Percentiles rank a stretch among this genome's conserved stretches.
Conservation (phyloP, 2,797 vertebrate genomes). For the Acrossocheilus wenchowensis region DNA sequence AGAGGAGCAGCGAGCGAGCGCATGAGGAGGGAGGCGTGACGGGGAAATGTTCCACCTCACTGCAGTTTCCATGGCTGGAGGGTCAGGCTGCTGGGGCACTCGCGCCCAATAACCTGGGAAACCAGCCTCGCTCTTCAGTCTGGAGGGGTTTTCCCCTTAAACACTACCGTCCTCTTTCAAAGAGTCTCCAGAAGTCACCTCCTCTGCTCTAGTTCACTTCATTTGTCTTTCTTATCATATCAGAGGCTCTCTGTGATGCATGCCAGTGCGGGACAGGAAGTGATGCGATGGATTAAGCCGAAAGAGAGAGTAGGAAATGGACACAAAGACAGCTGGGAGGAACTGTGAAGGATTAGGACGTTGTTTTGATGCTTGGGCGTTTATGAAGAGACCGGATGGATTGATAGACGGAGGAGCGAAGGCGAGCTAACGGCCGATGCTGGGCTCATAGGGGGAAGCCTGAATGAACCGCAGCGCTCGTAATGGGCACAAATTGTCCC, state of each 20-base stretch:
- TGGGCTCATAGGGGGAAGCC: slow-evolving; percentile 42
- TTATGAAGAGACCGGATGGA: slow-evolving; percentile 52
- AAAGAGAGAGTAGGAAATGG: slow-evolving; percentile 57
- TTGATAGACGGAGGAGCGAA: slow-evolving; percentile 40
- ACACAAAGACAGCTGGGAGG: slow-evolving; percentile 59
- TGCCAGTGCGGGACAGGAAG: slow-evolving; percentile 57
- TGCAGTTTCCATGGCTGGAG: slow-evolving; percentile 63
- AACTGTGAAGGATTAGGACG: slow-evolving; percentile 59
- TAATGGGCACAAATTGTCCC: slow-evolving; percentile 57
- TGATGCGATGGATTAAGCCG: slow-evolving; percentile 60
- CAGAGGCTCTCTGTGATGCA: slow-evolving; percentile 41
- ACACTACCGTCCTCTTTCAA: slow-evolving; percentile 39
- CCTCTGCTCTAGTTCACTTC: slow-evolving; percentile 27
- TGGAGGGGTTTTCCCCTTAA: slow-evolving; percentile 44
- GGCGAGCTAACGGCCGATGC: slow-evolving; percentile 8
- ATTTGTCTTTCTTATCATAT: slow-evolving; percentile 40
- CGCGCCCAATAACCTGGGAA: slow-evolving; percentile 38
- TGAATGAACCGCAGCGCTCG: slow-evolving; percentile 50
- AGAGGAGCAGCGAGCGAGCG: too few relatives aligned
- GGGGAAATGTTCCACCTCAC: slow-evolving; percentile 59
- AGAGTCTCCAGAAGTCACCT: slow-evolving; percentile 62
- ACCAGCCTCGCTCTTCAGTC: slow-evolving; percentile 47
- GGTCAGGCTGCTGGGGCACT: slow-evolving; percentile 54
- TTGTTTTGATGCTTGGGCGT: slow-evolving; percentile 60
- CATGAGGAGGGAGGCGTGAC: slow-evolving; percentile 46